Percentiles rank a stretch among this genome's conserved stretches.
phyloP scores from a whole-genome alignment of 2,797 vertebrate species.

The Sarcophilus harrisii region DNA sequence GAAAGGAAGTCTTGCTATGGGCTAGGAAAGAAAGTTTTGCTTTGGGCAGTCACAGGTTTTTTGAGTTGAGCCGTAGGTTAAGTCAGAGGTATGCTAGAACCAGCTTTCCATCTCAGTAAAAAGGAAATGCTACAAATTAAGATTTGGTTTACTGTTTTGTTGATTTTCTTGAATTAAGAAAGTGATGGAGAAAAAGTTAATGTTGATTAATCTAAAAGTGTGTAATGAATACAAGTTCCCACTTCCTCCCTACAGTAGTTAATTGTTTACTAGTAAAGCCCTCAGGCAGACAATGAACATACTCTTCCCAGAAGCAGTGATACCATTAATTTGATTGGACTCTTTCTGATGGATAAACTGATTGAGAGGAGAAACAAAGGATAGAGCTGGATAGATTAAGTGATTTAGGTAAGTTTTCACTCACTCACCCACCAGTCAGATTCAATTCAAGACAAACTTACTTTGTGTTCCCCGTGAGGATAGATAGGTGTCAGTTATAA shows the following conservation, averaged over 20 bases:
- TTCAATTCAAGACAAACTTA: neutral
- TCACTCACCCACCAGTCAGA: neutral
- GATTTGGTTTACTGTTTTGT: too few species aligned
- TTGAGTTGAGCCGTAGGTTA: too few species aligned
- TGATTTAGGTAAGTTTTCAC: neutral
- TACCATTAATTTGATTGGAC: neutral
- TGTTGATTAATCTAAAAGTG: too few species aligned
- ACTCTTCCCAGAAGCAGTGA: neutral
- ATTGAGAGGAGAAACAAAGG: neutral
- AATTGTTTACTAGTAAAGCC: neutral
- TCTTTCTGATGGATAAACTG: neutral
- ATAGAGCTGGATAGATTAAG: neutral
- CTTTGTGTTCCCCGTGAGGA: neutral
- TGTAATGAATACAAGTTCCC: too few species aligned
- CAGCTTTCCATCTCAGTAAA: too few species aligned
- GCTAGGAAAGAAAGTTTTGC: too few species aligned
- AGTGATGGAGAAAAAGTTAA: too few species aligned
- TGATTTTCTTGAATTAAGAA: too few species aligned
- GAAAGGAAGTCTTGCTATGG: too few species aligned
- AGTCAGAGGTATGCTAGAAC: too few species aligned
- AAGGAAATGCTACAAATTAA: too few species aligned
- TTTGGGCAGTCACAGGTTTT: too few species aligned
- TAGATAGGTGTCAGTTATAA: neutral
- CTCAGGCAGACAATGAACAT: neutral
- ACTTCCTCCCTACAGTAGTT: neutral